Percentiles rank a stretch among this genome's conserved stretches.
Conservation (phyloP, 2,888 invertebrate genomes). For the Endotricha flammealis region DNA sequence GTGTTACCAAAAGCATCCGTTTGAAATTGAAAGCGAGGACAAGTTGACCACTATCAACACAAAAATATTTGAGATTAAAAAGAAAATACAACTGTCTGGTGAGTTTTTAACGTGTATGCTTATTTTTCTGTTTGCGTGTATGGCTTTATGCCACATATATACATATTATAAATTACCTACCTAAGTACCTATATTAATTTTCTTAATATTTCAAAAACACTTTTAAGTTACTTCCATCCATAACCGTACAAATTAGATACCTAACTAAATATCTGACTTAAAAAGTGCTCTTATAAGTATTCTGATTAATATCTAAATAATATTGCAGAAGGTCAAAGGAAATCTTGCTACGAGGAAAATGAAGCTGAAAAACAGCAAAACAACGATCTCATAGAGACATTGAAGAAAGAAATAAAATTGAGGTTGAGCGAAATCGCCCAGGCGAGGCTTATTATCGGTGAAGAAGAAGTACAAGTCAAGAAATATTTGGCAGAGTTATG, state of each 20-base stretch:
- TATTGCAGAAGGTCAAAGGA: constrained; percentile 87
- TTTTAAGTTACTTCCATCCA: no score
- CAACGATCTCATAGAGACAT: constrained; percentile 81
- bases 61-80: constrained; percentile 90
- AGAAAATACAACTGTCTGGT: constrained; percentile 92
- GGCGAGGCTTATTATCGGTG: constrained; percentile 69
- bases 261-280: no score
- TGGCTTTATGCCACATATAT: no score
- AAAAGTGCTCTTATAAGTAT: no score
- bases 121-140: no score
- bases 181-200: no score
- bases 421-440: constrained; percentile 79
- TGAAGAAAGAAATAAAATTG: constrained; percentile 86
- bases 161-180: no score
- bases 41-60: constrained; percentile 81
- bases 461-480: constrained; percentile 63
- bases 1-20: constrained; percentile 73
- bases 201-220: no score
- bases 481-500: constrained; percentile 66
- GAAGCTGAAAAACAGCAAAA: constrained; percentile 86
- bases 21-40: constrained; percentile 71
- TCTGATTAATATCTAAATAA: constrained; percentile 4
- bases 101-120: no score
- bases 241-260: no score
- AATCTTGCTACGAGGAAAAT: constrained; percentile 89